Evolutionary conservation across 2,797 vertebrate species (phyloP).

Genomic region (Microcaecilia unicolor): DNA sequence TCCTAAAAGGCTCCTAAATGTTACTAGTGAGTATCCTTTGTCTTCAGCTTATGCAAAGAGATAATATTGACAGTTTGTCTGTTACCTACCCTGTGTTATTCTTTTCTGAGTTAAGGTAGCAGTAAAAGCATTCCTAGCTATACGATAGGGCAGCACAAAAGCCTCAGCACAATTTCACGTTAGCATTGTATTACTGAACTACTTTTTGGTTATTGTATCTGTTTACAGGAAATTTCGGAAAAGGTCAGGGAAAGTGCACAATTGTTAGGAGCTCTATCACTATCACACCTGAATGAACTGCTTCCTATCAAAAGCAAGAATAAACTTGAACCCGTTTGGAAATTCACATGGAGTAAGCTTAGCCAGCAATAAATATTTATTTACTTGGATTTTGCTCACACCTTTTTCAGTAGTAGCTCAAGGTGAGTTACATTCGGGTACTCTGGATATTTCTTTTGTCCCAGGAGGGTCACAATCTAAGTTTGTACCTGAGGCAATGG

Average conservation of each 20-base stretch:
- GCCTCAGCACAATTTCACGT: slow-evolving; percentile 6
- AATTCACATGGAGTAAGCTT: slow-evolving; percentile 14
- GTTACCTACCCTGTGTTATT: slow-evolving; percentile 13
- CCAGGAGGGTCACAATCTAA: too few species aligned
- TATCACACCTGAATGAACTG: slow-evolving; percentile 45
- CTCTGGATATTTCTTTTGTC: too few species aligned
- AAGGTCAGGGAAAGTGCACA: slow-evolving; percentile 58
- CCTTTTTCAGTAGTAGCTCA: too few species aligned
- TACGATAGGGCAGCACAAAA: slow-evolving; percentile 15
- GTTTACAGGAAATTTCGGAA: slow-evolving; percentile 46
- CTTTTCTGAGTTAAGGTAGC: slow-evolving; percentile 20
- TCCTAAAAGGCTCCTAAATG: too few species aligned
- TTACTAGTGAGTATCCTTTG: too few species aligned
- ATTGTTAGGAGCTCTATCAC: slow-evolving; percentile 41
- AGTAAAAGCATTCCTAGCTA: slow-evolving; percentile 42
- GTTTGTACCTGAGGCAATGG: too few species aligned
- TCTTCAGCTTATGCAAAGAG: slow-evolving; percentile 27
- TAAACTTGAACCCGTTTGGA: slow-evolving; percentile 51
- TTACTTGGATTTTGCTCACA: too few species aligned
- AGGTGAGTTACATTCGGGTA: too few species aligned
- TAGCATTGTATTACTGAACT: slow-evolving; percentile 35
- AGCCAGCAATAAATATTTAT: slow-evolving; percentile 13
- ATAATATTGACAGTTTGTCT: slow-evolving; percentile 25
- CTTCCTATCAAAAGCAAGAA: slow-evolving; percentile 51
- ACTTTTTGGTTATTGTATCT: slow-evolving; percentile 12